Conservation (phyloP, 2,888 invertebrate genomes). For the Hydrotaea diabolus region DNA sequence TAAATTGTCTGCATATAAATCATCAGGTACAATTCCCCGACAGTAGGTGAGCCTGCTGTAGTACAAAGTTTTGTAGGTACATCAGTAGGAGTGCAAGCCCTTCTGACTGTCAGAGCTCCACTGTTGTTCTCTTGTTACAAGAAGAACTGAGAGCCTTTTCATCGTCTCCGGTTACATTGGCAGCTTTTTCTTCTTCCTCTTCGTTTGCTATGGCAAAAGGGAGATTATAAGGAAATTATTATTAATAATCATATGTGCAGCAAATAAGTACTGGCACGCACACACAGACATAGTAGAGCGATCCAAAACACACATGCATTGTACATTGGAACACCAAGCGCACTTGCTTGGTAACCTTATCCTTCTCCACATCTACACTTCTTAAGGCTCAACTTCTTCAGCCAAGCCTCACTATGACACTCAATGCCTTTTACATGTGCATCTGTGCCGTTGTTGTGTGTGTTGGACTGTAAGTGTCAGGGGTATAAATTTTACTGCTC, state of each 20-base stretch:
- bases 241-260: constrained; percentile 50
- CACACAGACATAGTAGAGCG: neutral
- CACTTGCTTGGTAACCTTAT: too few species aligned
- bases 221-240: constrained; percentile 54
- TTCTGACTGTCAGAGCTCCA: constrained; percentile 36
- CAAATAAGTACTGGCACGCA: constrained; percentile 26
- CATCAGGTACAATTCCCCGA: constrained; percentile 32
- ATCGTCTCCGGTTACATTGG: neutral
- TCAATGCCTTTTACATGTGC: neutral
- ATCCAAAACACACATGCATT: neutral
- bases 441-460: neutral
- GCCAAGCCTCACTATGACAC: neutral
- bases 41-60: neutral
- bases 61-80: neutral
- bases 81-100: neutral
- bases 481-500: constrained; percentile 13
- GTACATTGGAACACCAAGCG: too few species aligned
- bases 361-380: neutral
- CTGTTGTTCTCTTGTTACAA: constrained; percentile 1
- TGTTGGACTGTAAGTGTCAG: neutral
- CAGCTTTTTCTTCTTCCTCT: neutral
- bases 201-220: neutral
- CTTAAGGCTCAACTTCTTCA: neutral
- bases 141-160: neutral
- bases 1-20: constrained; percentile 60